These are phyloP conservation scores for Heliconius melpomene DNA, from an alignment of 1,140 invertebrate genomes.

Conservation along the genomic window DNA sequence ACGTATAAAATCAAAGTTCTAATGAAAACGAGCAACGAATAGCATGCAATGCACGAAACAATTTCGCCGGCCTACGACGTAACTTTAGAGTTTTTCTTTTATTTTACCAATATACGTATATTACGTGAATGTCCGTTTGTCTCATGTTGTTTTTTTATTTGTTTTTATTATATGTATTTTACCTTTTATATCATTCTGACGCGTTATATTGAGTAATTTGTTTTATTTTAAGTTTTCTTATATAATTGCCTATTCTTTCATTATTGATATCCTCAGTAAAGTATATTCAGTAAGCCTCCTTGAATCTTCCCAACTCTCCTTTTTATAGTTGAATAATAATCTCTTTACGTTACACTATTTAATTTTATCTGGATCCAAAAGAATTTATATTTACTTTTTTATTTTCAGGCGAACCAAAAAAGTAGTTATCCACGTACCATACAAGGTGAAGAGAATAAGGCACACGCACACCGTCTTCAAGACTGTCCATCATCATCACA, in stretches of 20 bases:
- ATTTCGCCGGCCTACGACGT: constrained; percentile 10
- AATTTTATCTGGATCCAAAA: not conserved
- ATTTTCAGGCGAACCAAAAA: constrained; percentile 79
- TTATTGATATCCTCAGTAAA: no score
- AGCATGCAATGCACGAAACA: not conserved
- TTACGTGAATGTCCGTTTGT: not conserved
- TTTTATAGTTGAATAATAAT: no score
- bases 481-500: constrained; percentile 82
- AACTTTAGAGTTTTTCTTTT: not conserved
- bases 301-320: no score
- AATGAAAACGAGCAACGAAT: not conserved
- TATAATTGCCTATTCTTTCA: no score
- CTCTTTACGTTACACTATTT: no score
- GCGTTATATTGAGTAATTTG: not conserved
- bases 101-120: not conserved
- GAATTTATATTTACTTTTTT: not conserved
- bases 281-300: no score
- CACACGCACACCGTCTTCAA: constrained; percentile 85
- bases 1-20: not conserved
- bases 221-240: not conserved
- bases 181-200: not conserved
- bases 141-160: not conserved
- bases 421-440: constrained; percentile 84
- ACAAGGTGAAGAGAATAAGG: constrained; percentile 83
- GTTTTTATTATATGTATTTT: not conserved